Conservation (phyloP, 2,888 invertebrate species). For the Trichogramma dendrolimi region DNA sequence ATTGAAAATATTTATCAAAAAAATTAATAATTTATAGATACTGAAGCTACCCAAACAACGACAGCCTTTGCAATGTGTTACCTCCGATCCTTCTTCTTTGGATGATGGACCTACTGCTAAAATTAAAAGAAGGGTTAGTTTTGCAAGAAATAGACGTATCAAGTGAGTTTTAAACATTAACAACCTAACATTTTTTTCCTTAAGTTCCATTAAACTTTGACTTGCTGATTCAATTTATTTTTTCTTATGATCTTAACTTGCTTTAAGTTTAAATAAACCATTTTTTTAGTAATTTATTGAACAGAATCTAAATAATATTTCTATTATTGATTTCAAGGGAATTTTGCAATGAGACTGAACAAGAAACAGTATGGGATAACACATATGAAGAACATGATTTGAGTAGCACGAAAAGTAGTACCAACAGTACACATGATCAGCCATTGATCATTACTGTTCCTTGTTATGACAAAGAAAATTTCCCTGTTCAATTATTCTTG, state of each 20-base stretch:
- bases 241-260: background rate
- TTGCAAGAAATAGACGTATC: conserved; percentile 46
- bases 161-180: conserved; percentile 35
- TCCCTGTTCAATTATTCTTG: conserved; percentile 26
- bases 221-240: conserved; percentile 1
- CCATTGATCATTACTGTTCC: conserved; percentile 23
- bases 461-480: conserved; percentile 28
- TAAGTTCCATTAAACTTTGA: background rate
- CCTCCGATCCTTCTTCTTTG: conserved; percentile 31
- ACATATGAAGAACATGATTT: conserved; percentile 46
- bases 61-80: conserved; percentile 37
- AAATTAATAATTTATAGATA: conserved; percentile 35
- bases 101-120: conserved; percentile 37
- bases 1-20: background rate
- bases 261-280: background rate
- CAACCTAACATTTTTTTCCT: background rate
- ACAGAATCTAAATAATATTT: background rate
- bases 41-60: conserved; percentile 41
- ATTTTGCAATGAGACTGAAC: conserved; percentile 44
- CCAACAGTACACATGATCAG: conserved; percentile 18
- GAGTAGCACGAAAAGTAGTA: conserved; percentile 33
- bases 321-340: conserved; percentile 35
- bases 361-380: conserved; percentile 44
- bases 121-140: conserved; percentile 44
- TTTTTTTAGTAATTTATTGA: too few relatives aligned